phyloP scores from a whole-genome alignment of 2,888 invertebrate species.

The Uropetala carovei region DNA sequence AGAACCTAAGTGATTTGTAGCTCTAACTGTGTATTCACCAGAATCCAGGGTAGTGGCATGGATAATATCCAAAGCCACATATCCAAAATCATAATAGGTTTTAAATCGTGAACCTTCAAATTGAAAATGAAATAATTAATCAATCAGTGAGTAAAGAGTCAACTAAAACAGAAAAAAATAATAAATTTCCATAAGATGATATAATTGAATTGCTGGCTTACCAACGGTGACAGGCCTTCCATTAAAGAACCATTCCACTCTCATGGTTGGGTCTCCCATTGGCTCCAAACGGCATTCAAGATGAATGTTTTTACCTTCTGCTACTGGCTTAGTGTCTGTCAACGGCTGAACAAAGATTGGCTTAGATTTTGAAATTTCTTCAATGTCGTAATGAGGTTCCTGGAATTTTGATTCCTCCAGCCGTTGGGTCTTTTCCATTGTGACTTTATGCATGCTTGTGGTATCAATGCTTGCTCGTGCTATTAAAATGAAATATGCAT shows the following conservation, averaged over 20 bases:
- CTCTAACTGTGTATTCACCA: conserved; percentile 95
- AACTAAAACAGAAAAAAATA: not conserved
- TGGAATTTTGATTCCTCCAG: conserved; percentile 91
- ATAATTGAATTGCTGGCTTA: conserved; percentile 68
- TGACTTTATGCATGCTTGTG: conserved; percentile 91
- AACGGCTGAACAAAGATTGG: conserved; percentile 95
- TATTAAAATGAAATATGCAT: conserved; percentile 74
- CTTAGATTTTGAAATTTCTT: conserved; percentile 95
- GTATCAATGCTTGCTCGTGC: conserved; percentile 93
- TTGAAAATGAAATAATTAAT: conserved; percentile 44
- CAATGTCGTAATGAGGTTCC: conserved; percentile 92
- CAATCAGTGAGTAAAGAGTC: not conserved
- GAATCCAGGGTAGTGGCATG: conserved; percentile 96
- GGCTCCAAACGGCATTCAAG: conserved; percentile 94
- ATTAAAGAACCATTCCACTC: conserved; percentile 97
- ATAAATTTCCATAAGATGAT: not conserved
- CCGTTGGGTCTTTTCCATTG: conserved; percentile 91
- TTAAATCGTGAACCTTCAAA: conserved; percentile 86
- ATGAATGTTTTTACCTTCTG: conserved; percentile 93
- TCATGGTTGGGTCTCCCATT: conserved; percentile 97
- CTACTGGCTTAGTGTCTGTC: conserved; percentile 89
- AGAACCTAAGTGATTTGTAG: conserved; percentile 94
- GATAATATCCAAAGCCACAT: conserved; percentile 96
- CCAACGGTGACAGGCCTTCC: conserved; percentile 92
- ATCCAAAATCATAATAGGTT: conserved; percentile 98